Base-by-base conservation (phyloP, 2,797 vertebrate species). In the Choloepus didactylus region DNA sequence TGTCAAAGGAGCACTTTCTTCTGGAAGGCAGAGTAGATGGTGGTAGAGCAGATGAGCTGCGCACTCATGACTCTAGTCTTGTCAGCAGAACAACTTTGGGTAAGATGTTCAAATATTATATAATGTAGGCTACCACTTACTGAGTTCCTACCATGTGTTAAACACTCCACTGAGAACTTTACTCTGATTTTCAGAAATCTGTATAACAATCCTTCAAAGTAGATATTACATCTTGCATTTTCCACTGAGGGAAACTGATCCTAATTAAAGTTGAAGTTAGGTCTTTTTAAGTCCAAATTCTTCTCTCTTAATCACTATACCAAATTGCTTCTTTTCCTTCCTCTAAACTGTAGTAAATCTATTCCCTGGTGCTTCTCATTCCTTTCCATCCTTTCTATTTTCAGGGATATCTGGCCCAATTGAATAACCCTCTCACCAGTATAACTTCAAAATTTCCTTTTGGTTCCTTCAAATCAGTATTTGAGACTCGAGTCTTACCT, bases 161-260 rank as follows among this genome's bases (percentile, higher is more conserved):
- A 59, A 27, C 8, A 51, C 35, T 56, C 9, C 23, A 31, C 11
- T 25, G 3, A 9, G 2, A 25, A 27, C 14, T 67, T 70, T 76
- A 35, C 25, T 77, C 12, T 77, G 46, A 69, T 77, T 94, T 93
- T 87, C 35, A 83, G 29, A 75, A 75, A 60, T 29, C 51, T 72
- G 6, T 84, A 64, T 23, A 56, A 41, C 12, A 49, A 7, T 12
- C 29, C 16, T 89, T 84, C 62, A 84, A 67, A 89, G 25, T 54
- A 72, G 9, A 25, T 81, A 67, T 75, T 59, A 15, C 2, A 25
- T 31, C 31, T 67, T 93, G 44, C 14, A 44, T 62, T 79, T 89
- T 80, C 4, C 7, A 38, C 1, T 81, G 60, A 95, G 46, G 35
- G 14, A 54, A 86, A 87, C n/a, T 80, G 12, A 80, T 59, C 18